Evolutionary conservation across 2,888 invertebrate genomes (phyloP), one percentile per base, ranked within the genome.

Genomic region (Falcaria lacertinaria): DNA sequence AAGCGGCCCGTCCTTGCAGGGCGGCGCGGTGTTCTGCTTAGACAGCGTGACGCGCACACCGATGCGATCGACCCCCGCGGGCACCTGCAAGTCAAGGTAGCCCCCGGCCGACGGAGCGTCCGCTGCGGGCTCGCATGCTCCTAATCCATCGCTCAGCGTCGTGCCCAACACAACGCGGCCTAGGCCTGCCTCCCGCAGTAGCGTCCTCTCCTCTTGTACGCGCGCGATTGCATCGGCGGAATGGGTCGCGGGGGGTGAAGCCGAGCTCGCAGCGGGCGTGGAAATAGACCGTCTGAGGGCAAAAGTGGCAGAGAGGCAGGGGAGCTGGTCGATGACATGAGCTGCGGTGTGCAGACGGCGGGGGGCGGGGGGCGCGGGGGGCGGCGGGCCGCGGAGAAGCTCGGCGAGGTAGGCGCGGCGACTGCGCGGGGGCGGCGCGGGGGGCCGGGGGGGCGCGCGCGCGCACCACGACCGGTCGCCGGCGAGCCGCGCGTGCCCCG

Each of bases 181-280:
- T 2, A 52, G 52, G 1, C 67, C 71, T 14, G 67, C 68, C 44
- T 61, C 64, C 14, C 56, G 51, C 13, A 68, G 49, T 2, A 39
- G 15, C 2, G 44, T 45, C 17, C 61, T 58, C 11, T 47, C 61
- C 0, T 39, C 33, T 4, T 52, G 25, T 8, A 49, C 45, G 16
- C 44, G 22, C 14, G 45, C 33, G 22, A 60, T 37, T 6, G 42
- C 44, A 1, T 39, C 34, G 11, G 44, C 42, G 3, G 44, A 16
- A 11, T 35, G 41, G 1, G 39, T 15, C 15, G 22, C 13, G 19
- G 39, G n/a, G 13, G 37, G 15, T 4, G 13, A 15, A 4, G 19
- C 28, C 6, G 35, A 19, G n/a, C n/a, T n/a, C n/a, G n/a, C n/a
- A n/a, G n/a, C n/a, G n/a, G n/a, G n/a, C n/a, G n/a, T n/a, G n/a